Conservation (phyloP, 2,797 vertebrate species). For the Potorous gilbertii region DNA sequence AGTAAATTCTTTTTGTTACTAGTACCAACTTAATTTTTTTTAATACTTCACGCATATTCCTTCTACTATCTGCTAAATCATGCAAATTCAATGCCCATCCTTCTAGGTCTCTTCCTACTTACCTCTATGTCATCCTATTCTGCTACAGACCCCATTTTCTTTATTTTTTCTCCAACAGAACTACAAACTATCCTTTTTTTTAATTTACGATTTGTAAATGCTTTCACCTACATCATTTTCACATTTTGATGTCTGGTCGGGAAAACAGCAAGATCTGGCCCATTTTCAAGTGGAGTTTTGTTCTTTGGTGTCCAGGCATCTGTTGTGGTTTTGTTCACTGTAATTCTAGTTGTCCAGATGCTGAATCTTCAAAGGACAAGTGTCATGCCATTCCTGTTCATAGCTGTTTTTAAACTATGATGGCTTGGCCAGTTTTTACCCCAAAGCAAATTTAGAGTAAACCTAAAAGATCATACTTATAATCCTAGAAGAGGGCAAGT, state of each 20-base stretch:
- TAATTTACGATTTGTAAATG: not conserved
- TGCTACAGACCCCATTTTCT: not conserved
- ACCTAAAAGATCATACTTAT: not conserved
- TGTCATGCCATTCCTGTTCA: not conserved
- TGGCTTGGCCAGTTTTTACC: not conserved
- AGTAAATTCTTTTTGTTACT: fast-evolving
- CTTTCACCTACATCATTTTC: not conserved
- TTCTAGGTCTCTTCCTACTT: fast-evolving
- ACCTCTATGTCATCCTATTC: not conserved
- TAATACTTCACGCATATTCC: fast-evolving
- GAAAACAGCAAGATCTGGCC: not conserved
- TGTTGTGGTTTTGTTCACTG: not conserved
- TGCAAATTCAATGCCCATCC: too few species aligned
- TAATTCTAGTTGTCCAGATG: not conserved
- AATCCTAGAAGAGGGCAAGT: not conserved
- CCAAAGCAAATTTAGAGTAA: not conserved
- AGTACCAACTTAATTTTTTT: fast-evolving
- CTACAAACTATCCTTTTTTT: fast-evolving
- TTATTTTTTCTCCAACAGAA: not conserved
- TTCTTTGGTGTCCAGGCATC: not conserved
- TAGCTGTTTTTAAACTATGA: not conserved
- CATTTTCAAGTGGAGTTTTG: not conserved
- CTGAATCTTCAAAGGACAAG: not conserved
- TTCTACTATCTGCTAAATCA: not conserved
- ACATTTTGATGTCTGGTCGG: not conserved